A percentile compares a stretch with the other conserved stretches of the same genome.
These are phyloP conservation scores for Varanus salvator DNA, from an alignment of 2,113 vertebrate species.

Conservation along the genomic window DNA sequence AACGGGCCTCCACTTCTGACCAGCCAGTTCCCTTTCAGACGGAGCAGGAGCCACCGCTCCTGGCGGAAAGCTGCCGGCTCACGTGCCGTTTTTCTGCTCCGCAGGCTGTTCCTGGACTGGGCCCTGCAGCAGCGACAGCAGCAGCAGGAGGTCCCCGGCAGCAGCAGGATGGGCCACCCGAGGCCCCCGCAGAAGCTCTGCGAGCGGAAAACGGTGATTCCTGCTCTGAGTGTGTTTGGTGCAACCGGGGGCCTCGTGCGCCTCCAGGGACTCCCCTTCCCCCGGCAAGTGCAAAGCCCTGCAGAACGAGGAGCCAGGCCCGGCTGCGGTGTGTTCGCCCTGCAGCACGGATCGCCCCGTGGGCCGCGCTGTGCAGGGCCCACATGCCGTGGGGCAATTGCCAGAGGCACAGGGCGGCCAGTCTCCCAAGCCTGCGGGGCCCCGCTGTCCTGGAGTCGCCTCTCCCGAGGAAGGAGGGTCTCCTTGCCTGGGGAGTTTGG, in stretches of 20 bases:
- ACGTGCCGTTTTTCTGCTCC: slow-evolving; percentile 39
- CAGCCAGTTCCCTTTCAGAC: background rate
- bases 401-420: too few species aligned
- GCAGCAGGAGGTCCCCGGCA: slow-evolving; percentile 65
- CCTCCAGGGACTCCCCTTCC: too few species aligned
- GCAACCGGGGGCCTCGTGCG: background rate
- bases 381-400: too few species aligned
- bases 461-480: too few species aligned
- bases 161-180: slow-evolving; percentile 59
- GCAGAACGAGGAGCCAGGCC: too few species aligned
- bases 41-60: background rate
- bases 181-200: slow-evolving; percentile 50
- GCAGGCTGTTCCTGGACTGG: slow-evolving; percentile 60
- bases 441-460: background rate
- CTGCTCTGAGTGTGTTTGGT: background rate
- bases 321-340: too few species aligned
- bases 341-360: too few species aligned
- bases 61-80: background rate
- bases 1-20: background rate
- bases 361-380: too few species aligned
- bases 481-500: background rate
- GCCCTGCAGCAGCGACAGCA: slow-evolving; percentile 48
- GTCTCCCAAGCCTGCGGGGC: too few species aligned
- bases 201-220: slow-evolving; percentile 63
- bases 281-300: too few species aligned